Evolutionary conservation across 2,797 vertebrate species (phyloP).

Genomic region (Heterohyrax brucei): DNA sequence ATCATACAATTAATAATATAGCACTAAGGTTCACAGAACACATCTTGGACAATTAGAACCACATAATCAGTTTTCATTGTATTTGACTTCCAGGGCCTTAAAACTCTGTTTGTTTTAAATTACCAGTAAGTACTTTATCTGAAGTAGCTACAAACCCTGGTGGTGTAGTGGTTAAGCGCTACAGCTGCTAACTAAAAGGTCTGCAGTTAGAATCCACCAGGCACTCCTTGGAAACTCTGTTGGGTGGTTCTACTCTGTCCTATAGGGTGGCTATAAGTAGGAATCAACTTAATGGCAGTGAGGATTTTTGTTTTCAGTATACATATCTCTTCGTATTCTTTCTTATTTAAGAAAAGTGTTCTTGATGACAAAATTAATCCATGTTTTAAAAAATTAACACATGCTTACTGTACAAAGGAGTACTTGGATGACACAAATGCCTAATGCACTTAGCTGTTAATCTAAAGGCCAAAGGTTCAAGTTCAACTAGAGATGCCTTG

Average conservation of each 20-base stretch:
- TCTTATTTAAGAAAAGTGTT: background rate
- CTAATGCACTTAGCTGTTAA: no score
- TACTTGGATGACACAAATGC: no score
- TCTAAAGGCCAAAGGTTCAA: no score
- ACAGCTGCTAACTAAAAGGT: no score
- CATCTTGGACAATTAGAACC: background rate
- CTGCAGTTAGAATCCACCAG: no score
- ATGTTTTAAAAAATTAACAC: background rate
- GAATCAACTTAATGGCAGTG: no score
- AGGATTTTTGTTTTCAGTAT: no score
- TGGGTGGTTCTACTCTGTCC: no score
- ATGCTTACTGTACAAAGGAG: background rate
- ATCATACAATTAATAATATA: background rate
- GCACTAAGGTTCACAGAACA: background rate
- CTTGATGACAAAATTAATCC: background rate
- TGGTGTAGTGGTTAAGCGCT: no score
- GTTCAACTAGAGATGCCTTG: no score
- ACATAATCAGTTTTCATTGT: background rate
- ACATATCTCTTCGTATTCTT: background rate
- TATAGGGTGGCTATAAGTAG: no score
- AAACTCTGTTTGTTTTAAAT: slow-evolving; percentile 2
- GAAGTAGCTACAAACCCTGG: background rate
- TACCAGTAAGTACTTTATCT: background rate
- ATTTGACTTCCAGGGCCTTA: slow-evolving; percentile 5
- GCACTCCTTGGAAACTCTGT: no score